These are phyloP conservation scores for Diaperis boleti DNA, from an alignment of 2,888 invertebrate genomes.

Conservation along the genomic window DNA sequence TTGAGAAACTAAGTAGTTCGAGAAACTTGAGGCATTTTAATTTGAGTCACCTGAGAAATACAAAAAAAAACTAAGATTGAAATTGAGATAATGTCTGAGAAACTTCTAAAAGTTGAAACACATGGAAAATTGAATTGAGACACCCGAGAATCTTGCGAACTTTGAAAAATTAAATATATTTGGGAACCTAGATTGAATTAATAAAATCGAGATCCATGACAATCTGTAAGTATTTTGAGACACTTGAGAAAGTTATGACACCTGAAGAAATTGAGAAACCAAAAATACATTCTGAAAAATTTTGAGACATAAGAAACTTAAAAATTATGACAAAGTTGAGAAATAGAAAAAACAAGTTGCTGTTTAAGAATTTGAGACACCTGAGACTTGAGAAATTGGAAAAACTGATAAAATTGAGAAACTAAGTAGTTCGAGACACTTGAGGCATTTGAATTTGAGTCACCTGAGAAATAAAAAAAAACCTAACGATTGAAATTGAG, in stretches of 20 bases:
- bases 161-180: not conserved
- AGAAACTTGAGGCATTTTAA: too few species aligned
- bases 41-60: too few species aligned
- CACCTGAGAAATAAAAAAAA: too few species aligned
- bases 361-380: not conserved
- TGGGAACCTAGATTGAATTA: too few species aligned
- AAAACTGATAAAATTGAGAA: not conserved
- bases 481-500: not conserved
- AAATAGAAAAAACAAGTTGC: not conserved
- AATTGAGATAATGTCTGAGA: not conserved
- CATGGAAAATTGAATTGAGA: not conserved
- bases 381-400: not conserved
- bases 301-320: too few species aligned
- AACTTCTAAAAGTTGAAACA: too few species aligned
- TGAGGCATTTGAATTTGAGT: too few species aligned
- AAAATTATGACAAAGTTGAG: not conserved
- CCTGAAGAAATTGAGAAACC: not conserved
- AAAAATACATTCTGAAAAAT: not conserved
- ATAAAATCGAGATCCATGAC: too few species aligned
- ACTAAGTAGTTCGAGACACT: not conserved
- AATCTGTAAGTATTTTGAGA: too few species aligned
- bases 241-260: not conserved
- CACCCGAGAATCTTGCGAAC: too few species aligned
- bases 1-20: not conserved
- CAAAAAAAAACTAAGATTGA: not conserved